Conservation (phyloP, 2,888 invertebrate genomes). For the Drosophila maculinotata region DNA sequence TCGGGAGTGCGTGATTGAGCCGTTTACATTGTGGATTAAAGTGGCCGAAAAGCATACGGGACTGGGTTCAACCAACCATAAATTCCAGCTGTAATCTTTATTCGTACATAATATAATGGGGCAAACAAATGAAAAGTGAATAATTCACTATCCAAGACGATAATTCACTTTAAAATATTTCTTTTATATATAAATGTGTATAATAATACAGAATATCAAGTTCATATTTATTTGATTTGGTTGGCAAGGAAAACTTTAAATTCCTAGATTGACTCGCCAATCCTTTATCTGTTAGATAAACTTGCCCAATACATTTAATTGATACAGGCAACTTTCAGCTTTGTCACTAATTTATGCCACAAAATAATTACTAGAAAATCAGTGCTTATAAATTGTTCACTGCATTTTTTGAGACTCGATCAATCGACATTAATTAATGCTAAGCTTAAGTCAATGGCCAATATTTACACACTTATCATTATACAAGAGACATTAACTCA, state of each 20-base stretch:
- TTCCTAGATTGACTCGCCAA: too few species aligned
- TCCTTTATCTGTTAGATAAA: too few species aligned
- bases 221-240: too few species aligned
- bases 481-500: neutral
- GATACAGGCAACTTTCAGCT: too few species aligned
- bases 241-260: too few species aligned
- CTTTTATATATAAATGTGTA: too few species aligned
- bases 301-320: too few species aligned
- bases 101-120: neutral
- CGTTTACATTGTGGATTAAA: constrained; percentile 51
- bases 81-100: neutral
- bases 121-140: neutral
- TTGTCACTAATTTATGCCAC: too few species aligned
- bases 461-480: neutral
- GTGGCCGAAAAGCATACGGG: constrained; percentile 6
- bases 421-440: neutral
- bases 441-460: neutral
- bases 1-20: constrained; percentile 58
- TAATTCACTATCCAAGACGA: too few species aligned
- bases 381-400: neutral
- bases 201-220: neutral
- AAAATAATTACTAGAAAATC: neutral
- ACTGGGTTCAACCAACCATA: constrained; percentile 1
- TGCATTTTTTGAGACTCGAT: neutral
- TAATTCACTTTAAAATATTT: neutral